These are phyloP conservation scores for Menidia beryllina DNA, from an alignment of 2,113 vertebrate species.

Conservation along the genomic window DNA sequence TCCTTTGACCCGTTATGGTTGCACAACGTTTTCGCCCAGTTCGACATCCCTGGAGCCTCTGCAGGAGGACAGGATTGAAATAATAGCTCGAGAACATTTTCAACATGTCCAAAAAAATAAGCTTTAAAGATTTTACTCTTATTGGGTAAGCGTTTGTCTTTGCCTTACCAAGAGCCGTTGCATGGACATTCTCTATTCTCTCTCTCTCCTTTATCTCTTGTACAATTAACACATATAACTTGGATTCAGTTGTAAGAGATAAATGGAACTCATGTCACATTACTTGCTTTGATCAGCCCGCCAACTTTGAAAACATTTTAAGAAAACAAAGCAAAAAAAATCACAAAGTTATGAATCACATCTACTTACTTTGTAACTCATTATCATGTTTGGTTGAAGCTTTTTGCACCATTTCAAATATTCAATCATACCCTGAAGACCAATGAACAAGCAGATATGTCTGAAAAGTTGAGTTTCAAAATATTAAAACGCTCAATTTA, in stretches of 20 bases:
- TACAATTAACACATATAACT: neutral
- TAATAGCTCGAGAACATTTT: slow-evolving; percentile 41
- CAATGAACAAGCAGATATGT: slow-evolving; percentile 6
- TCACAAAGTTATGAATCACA: slow-evolving; percentile 6
- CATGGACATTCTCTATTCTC: too few species aligned
- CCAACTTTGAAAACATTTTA: neutral
- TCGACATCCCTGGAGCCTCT: slow-evolving; percentile 33
- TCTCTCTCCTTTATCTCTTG: neutral
- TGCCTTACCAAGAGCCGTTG: too few species aligned
- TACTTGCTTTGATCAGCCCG: neutral
- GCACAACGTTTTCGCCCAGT: slow-evolving; percentile 9
- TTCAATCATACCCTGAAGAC: slow-evolving; percentile 24
- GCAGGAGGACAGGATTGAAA: slow-evolving; percentile 19
- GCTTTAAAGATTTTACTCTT: slow-evolving; percentile 28
- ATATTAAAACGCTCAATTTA: slow-evolving; percentile 2
- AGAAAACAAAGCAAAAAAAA: too few species aligned
- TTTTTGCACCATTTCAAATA: slow-evolving; percentile 39
- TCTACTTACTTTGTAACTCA: neutral
- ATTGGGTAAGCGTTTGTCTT: too few species aligned
- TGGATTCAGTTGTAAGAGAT: slow-evolving; percentile 14
- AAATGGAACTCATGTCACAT: neutral
- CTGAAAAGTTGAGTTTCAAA: too few species aligned
- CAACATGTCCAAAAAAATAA: slow-evolving; percentile 31
- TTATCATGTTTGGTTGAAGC: slow-evolving; percentile 37
- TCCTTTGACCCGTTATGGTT: slow-evolving; percentile 23